phyloP scores from a whole-genome alignment of 2,797 vertebrate species.

The Gallirallus australis region DNA sequence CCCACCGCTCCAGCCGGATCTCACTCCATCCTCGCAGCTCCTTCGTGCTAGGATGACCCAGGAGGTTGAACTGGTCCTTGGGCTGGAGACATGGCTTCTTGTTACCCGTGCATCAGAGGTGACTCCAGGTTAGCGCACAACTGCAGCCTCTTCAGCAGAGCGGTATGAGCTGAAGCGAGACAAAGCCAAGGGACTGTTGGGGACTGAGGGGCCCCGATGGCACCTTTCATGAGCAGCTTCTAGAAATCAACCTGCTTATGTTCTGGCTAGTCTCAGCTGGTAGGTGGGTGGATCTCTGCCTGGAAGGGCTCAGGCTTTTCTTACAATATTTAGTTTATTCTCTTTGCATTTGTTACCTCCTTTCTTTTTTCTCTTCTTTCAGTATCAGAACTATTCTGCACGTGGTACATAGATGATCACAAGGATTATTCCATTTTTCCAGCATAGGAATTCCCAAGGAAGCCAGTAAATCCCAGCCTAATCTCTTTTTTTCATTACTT shows the following conservation, averaged over 20 bases:
- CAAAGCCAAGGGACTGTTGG: background rate
- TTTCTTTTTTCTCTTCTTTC: background rate
- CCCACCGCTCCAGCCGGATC: background rate
- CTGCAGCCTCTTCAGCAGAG: background rate
- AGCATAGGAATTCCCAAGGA: background rate
- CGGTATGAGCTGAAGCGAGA: rapidly evolving
- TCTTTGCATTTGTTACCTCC: background rate
- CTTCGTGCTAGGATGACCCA: slow-evolving; percentile 27
- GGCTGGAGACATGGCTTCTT: slow-evolving; percentile 67
- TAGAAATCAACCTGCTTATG: background rate
- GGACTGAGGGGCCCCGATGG: background rate
- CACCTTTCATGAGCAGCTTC: background rate
- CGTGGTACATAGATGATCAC: background rate
- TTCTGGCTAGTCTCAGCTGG: background rate
- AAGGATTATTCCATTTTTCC: background rate
- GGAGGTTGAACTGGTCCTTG: background rate
- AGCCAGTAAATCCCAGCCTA: background rate
- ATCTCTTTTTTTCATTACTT: background rate
- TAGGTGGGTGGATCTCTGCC: background rate
- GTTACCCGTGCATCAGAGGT: slow-evolving; percentile 69
- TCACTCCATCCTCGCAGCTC: background rate
- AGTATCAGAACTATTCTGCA: background rate
- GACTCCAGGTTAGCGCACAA: slow-evolving; percentile 57
- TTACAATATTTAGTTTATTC: background rate
- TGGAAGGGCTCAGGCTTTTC: background rate